Base-by-base conservation (phyloP, 2,888 invertebrate species). In the Epinotia nisella region DNA sequence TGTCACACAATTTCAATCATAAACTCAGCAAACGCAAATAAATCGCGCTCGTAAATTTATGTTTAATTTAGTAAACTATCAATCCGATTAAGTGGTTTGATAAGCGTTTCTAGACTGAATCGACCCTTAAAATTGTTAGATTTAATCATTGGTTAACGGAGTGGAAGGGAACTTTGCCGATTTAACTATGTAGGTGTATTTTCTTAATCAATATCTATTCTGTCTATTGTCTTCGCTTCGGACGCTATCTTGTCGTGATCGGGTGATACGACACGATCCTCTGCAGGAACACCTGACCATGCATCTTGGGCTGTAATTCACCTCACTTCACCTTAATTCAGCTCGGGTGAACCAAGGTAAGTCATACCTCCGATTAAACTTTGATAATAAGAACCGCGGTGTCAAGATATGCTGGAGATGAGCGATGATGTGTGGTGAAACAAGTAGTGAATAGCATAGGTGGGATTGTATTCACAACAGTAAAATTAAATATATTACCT, bases 201-300 rank as follows among this genome's bases (percentile, higher is more conserved):
- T 15, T 15, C 4, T 49, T 49, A 49, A 49, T 49, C 5, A 49
- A 7, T 49, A 49, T 49, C 15, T n/a, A n/a, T n/a, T n/a, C n/a
- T 45, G n/a, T 49, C 49, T 45, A 15, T 45, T 45, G 15, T 45
- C 4, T 15, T 5, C 13, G 49, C 49, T n/a, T 49, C 49, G n/a
- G n/a, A 49, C n/a, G 49, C 5, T n/a, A 49, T 49, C 49, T 49
- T 49, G 49, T n/a, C 49, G 49, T 49, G 49, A 49, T 49, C 49
- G n/a, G n/a, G n/a, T 49, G 49, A 49, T 49, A 49, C n/a, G n/a
- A 49, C 49, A 49, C 49, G 49, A 49, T 49, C 5, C 49, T 0
- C 49, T 49, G n/a, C 49, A 3, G 49, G 49, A 4, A 49, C n/a
- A 49, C 49, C 49, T 49, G 49, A 49, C n/a, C 49, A 7, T 49